phyloP scores from a whole-genome alignment of 2,888 invertebrate genomes.

The Chironomus tentans region DNA sequence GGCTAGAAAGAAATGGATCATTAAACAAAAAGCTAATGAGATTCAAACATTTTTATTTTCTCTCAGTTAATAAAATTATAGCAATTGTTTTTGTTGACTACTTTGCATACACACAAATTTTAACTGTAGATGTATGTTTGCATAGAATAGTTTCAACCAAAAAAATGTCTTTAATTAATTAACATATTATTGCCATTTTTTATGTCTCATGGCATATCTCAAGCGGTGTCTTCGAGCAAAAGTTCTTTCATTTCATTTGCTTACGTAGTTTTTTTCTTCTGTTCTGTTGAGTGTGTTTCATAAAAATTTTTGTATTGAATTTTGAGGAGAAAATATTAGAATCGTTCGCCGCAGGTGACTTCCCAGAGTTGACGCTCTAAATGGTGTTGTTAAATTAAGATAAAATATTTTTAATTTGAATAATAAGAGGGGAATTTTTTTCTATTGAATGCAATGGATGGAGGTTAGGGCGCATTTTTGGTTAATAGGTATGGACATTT shows the following conservation, averaged over 20 bases:
- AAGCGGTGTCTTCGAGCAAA: too few species aligned
- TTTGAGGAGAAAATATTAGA: background rate
- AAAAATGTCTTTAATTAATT: background rate
- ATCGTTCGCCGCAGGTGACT: constrained; percentile 5
- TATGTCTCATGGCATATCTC: too few species aligned
- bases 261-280: background rate
- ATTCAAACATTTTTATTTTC: background rate
- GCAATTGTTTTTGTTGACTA: background rate
- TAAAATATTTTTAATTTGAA: background rate
- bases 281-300: too few species aligned
- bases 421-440: too few species aligned
- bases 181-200: constrained; percentile 16
- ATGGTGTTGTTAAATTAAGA: constrained; percentile 17
- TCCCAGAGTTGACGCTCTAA: constrained; percentile 15
- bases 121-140: background rate
- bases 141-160: background rate
- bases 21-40: background rate
- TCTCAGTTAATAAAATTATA: background rate
- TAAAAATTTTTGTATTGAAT: too few species aligned
- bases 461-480: too few species aligned
- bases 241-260: constrained; percentile 1
- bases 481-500: too few species aligned
- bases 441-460: too few species aligned
- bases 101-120: background rate
- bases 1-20: background rate